These are phyloP conservation scores for Centrocercus urophasianus DNA, from an alignment of 2,113 vertebrate species.

Conservation along the genomic window DNA sequence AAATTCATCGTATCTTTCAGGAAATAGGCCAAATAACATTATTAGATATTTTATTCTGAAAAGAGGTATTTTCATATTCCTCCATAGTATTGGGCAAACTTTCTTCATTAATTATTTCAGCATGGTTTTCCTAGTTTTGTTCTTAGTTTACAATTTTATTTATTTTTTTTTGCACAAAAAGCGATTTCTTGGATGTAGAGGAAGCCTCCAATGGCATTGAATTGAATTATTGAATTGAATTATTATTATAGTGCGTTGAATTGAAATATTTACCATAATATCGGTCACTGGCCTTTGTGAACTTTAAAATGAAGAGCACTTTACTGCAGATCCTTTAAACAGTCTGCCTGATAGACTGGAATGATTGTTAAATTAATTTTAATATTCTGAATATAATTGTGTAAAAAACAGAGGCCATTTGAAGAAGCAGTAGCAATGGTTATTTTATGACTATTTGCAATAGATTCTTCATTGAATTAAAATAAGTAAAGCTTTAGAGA, in stretches of 20 bases:
- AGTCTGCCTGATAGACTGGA: not conserved
- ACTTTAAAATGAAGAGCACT: not conserved
- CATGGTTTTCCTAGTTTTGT: not conserved
- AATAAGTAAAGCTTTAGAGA: not conserved
- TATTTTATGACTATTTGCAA: not conserved
- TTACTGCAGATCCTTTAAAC: not conserved
- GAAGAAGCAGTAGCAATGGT: not conserved
- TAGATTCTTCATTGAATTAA: not conserved
- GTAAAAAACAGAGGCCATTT: not conserved
- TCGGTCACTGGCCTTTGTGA: not conserved
- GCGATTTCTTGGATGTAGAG: not conserved
- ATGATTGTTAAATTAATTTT: not conserved
- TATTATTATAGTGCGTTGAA: not conserved
- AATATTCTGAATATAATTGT: not conserved
- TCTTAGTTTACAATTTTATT: not conserved
- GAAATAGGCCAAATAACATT: not conserved
- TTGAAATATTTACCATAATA: not conserved
- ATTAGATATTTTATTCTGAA: not conserved
- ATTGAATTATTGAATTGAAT: too few species aligned
- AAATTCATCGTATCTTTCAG: not conserved
- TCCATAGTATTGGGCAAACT: not conserved
- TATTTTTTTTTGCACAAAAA: not conserved
- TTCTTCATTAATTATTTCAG: not conserved
- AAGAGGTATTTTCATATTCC: not conserved
- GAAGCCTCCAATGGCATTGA: not conserved